phyloP scores from a whole-genome alignment of 2,113 vertebrate species.

The Dinomys branickii region DNA sequence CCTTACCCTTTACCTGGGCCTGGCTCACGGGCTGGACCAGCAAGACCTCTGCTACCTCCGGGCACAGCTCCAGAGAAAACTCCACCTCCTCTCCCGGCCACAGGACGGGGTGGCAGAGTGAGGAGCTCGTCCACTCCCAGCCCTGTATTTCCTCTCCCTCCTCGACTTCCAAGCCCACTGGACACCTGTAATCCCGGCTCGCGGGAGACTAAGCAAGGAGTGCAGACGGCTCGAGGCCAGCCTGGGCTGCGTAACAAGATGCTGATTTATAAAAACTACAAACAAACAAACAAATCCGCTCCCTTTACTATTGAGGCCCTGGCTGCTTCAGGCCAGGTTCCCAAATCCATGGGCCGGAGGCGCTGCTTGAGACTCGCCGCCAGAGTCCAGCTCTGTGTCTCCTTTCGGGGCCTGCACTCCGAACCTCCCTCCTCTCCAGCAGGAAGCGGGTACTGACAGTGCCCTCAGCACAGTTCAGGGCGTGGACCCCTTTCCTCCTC shows the following conservation, averaged over 20 bases:
- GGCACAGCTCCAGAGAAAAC: slow-evolving; percentile 88
- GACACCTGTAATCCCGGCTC: neutral
- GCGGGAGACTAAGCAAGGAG: neutral
- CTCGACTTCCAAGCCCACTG: neutral
- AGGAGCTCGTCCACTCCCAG: neutral
- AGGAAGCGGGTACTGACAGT: neutral
- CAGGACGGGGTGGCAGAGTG: slow-evolving; percentile 65
- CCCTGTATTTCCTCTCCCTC: neutral
- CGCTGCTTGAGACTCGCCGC: neutral
- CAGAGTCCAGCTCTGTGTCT: neutral
- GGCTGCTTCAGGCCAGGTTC: neutral
- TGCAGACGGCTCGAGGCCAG: neutral
- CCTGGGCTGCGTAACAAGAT: neutral
- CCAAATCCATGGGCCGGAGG: neutral
- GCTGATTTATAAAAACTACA: neutral
- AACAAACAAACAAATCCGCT: neutral
- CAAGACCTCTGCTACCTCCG: slow-evolving; percentile 92
- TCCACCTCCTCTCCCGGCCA: slow-evolving; percentile 85
- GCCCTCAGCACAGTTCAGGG: neutral
- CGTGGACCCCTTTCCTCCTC: neutral
- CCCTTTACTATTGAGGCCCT: neutral
- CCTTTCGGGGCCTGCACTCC: neutral
- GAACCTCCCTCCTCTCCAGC: neutral
- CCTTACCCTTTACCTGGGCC: slow-evolving; percentile 89
- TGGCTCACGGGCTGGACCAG: slow-evolving; percentile 91